These are phyloP conservation scores for Tetrao urogallus DNA, from an alignment of 2,113 vertebrate species.

Conservation along the genomic window DNA sequence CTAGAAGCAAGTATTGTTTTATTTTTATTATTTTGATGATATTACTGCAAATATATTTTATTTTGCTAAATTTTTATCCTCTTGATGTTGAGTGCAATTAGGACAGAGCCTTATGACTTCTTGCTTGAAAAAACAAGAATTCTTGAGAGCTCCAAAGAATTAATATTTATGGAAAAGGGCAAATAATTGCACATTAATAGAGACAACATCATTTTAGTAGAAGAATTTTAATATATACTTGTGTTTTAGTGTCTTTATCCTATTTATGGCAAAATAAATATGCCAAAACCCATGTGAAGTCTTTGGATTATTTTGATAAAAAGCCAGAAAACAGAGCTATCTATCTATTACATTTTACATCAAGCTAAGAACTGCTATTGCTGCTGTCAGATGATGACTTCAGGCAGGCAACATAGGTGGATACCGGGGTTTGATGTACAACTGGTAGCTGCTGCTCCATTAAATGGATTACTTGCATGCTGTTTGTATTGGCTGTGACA, in stretches of 20 bases:
- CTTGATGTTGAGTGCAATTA: background rate
- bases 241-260: background rate
- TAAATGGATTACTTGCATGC: background rate
- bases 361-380: background rate
- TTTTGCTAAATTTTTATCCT: background rate
- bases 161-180: slow-evolving; percentile 5
- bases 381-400: background rate
- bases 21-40: background rate
- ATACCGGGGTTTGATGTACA: background rate
- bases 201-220: background rate
- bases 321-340: background rate
- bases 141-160: background rate
- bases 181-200: background rate
- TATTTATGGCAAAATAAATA: too few species aligned
- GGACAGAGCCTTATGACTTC: background rate
- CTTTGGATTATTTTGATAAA: background rate
- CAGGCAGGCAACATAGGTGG: background rate
- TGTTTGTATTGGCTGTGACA: background rate
- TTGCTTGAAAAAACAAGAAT: background rate
- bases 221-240: background rate
- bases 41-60: background rate
- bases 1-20: background rate
- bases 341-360: background rate
- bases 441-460: background rate
- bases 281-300: background rate